These are phyloP conservation scores for Phyllostomus discolor DNA, from an alignment of 2,113 vertebrate species.

Conservation along the genomic window DNA sequence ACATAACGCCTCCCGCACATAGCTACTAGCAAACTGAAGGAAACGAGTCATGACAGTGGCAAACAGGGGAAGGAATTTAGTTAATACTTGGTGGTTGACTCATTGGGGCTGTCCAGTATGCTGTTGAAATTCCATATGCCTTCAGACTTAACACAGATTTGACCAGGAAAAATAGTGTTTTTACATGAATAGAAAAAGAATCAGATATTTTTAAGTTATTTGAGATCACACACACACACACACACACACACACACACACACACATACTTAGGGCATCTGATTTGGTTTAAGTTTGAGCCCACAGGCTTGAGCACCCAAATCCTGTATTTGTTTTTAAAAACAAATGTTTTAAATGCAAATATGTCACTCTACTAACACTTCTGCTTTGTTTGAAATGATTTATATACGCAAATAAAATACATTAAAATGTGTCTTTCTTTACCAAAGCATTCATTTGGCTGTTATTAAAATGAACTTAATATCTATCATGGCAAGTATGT, in stretches of 20 bases:
- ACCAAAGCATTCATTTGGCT: background rate
- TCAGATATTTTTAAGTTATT: background rate
- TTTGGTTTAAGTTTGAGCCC: background rate
- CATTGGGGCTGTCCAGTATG: background rate
- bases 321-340: constrained; percentile 51
- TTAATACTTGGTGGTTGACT: background rate
- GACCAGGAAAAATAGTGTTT: background rate
- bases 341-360: constrained; percentile 48
- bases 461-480: background rate
- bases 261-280: background rate
- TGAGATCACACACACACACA: background rate
- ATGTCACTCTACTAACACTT: background rate
- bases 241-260: no score
- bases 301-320: constrained; percentile 3
- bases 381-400: constrained; percentile 52
- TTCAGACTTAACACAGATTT: background rate
- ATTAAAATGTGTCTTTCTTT: background rate
- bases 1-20: accelerated
- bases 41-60: background rate
- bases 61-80: background rate
- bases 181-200: background rate
- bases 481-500: background rate
- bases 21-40: background rate
- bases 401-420: constrained; percentile 41
- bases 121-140: background rate